Conservation (phyloP, 1,140 invertebrate genomes). For the Oryzaephilus surinamensis region DNA sequence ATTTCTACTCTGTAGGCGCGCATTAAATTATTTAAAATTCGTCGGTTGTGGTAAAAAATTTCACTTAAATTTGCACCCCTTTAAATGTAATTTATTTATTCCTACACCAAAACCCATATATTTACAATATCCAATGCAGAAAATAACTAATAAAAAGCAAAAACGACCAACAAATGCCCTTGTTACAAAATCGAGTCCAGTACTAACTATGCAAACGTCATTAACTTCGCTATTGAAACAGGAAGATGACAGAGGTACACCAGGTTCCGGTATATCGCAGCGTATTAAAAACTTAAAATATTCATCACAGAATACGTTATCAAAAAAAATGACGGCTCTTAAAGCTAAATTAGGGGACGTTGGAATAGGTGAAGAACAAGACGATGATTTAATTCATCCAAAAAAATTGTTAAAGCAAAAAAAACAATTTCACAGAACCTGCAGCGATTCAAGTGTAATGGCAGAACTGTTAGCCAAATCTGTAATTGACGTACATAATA, state of each 20-base stretch:
- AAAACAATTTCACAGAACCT: conserved; percentile 42
- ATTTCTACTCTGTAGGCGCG: conserved; percentile 27
- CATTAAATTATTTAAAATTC: conserved; percentile 33
- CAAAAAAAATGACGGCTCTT: conserved; percentile 39
- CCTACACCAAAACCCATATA: conserved; percentile 11
- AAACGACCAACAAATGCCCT: conserved; percentile 5
- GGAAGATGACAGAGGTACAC: conserved; percentile 44
- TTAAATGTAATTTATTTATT: conserved; percentile 5
- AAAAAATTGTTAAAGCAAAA: conserved; percentile 33
- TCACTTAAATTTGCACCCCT: conserved; percentile 19
- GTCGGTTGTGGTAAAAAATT: conserved; percentile 31
- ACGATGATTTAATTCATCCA: conserved; percentile 18
- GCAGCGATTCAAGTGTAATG: conserved; percentile 48
- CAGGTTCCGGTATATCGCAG: conserved; percentile 39
- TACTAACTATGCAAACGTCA: conserved; percentile 25
- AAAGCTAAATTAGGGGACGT: conserved; percentile 36
- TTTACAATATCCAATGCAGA: conserved; percentile 4
- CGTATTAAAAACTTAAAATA: conserved; percentile 44
- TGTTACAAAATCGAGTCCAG: conserved; percentile 17
- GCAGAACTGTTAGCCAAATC: conserved; percentile 52
- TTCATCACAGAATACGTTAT: conserved; percentile 43
- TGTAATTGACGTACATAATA: conserved; percentile 48
- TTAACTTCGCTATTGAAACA: conserved; percentile 40
- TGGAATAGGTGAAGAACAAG: conserved; percentile 30
- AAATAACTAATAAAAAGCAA: conserved; percentile 6